Base-by-base conservation (phyloP, 2,797 vertebrate species). In the Salarias fasciatus region DNA sequence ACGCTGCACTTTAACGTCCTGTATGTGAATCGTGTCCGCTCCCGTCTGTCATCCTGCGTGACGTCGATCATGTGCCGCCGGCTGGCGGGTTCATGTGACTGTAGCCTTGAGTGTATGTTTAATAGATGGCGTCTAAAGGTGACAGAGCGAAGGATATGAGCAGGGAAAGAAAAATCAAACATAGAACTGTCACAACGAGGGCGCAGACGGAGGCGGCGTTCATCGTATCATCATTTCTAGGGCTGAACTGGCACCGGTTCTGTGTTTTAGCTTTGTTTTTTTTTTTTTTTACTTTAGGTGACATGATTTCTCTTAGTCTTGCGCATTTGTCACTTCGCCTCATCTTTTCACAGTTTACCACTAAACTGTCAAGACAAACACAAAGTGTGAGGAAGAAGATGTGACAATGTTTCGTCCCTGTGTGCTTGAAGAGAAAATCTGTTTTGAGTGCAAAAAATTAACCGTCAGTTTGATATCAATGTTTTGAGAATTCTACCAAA, bases 31-130 rank as follows among this genome's bases (percentile, higher is more conserved):
- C 69, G 43, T 49, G 72, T 70, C 35, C 15, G 55, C n/a, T 30
- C 59, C 53, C 53, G 24, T 47, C 45, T 44, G 41, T 29, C 42
- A 33, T 31, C 5, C 44, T 31, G 49, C 56, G 54, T 53, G 69
- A 36, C 1, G 8, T 56, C 58, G 65, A 53, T 58, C 63, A 43
- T 44, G 44, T 42, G 42, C 44, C 24, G 12, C 11, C 44, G 49
- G 50, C 62, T 73, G 55, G 75, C 59, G 58, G 50, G 48, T 47
- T 68, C 56, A 56, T 54, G 60, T 29, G 40, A 55, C 64, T 15
- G 15, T 38, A 70, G 30, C 80, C 75, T 79, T 79, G 75, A 73
- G 53, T 48, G 47, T 36, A 43, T 63, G 53, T 51, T 48, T 63
- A 63, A 48, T 45, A 44, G 46, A 60, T 57, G 58, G 53, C 67